Evolutionary conservation across 2,797 vertebrate species (phyloP).

Genomic region (Tangara arthus): DNA sequence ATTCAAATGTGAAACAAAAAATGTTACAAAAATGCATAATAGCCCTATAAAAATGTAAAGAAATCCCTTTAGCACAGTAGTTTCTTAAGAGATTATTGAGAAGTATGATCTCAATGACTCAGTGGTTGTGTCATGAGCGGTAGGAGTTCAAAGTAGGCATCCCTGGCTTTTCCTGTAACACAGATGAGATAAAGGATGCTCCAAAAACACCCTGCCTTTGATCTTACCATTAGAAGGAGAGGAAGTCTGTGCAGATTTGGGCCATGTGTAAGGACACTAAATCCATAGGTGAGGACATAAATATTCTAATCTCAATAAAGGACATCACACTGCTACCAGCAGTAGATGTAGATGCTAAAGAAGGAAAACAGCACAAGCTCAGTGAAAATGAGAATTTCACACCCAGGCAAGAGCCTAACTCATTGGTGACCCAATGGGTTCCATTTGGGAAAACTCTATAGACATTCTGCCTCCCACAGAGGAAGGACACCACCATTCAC

Average conservation of each 20-base stretch:
- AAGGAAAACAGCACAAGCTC: background rate
- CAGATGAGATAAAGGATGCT: rapidly evolving
- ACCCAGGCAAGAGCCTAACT: background rate
- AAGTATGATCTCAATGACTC: background rate
- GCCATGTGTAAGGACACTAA: background rate
- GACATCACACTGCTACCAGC: background rate
- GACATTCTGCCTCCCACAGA: background rate
- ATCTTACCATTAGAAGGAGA: background rate
- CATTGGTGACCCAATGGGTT: rapidly evolving
- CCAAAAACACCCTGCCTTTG: background rate
- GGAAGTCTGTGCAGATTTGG: background rate
- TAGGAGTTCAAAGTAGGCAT: background rate
- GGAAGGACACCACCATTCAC: background rate
- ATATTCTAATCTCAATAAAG: background rate
- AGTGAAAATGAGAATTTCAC: background rate
- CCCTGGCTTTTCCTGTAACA: background rate
- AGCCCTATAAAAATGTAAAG: background rate
- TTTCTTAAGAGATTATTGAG: background rate
- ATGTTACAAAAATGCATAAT: background rate
- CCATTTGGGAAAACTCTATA: background rate
- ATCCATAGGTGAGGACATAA: background rate
- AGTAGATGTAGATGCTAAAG: background rate
- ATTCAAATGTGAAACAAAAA: background rate
- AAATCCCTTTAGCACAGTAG: background rate
- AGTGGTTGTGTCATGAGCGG: background rate